These are phyloP conservation scores for Forficula auricularia DNA, from an alignment of 1,140 invertebrate genomes.

Conservation along the genomic window DNA sequence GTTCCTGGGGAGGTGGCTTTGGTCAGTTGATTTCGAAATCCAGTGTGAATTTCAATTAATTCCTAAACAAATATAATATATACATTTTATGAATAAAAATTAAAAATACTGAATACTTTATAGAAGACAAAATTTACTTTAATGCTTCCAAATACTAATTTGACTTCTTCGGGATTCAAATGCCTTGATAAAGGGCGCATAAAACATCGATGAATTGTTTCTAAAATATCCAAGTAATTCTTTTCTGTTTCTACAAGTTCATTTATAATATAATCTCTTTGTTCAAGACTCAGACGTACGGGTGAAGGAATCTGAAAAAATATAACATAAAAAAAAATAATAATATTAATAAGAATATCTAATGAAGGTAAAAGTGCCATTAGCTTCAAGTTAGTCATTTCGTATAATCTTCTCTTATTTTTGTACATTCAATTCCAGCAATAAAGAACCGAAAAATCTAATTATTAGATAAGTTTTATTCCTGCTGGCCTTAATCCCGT, in stretches of 20 bases:
- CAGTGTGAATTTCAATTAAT: conserved; percentile 67
- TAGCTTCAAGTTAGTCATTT: too few species aligned
- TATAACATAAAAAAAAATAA: conserved; percentile 9
- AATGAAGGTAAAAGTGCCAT: too few species aligned
- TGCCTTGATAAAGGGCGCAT: conserved; percentile 53
- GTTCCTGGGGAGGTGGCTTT: conserved; percentile 40
- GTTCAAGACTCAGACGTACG: conserved; percentile 36
- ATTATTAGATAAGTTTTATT: too few species aligned
- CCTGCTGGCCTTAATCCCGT: too few species aligned
- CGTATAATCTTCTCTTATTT: too few species aligned
- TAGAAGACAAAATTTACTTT: conserved; percentile 36
- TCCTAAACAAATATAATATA: conserved; percentile 36
- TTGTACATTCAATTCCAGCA: too few species aligned
- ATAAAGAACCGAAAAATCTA: too few species aligned
- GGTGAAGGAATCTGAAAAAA: conserved; percentile 33
- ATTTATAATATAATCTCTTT: conserved; percentile 86
- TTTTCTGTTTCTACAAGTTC: conserved; percentile 92
- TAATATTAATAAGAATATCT: too few species aligned
- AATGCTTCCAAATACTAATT: conserved; percentile 74
- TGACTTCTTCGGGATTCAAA: conserved; percentile 53
- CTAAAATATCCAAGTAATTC: conserved; percentile 88
- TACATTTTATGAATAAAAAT: conserved; percentile 1
- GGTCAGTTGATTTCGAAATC: conserved; percentile 60
- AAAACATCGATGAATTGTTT: conserved; percentile 70
- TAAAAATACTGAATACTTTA: not conserved